phyloP scores from a whole-genome alignment of 2,113 vertebrate species.

The Rousettus leschenaultii region DNA sequence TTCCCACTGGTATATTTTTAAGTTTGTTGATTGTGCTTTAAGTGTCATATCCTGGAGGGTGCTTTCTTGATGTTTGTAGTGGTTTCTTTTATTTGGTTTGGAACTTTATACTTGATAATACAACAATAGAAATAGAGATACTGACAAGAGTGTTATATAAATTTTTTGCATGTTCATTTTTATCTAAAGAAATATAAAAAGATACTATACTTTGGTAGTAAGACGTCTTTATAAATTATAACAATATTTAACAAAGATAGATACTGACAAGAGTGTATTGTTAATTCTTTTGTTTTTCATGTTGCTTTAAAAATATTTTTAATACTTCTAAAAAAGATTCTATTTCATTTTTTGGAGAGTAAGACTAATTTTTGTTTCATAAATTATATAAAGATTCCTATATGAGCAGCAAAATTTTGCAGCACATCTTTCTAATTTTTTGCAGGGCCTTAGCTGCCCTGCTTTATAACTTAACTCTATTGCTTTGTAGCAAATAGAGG shows the following conservation, averaged over 20 bases:
- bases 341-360: background rate
- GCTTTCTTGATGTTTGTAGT: background rate
- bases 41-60: no score
- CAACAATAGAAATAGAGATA: background rate
- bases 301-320: background rate
- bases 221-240: background rate
- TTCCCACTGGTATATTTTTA: background rate
- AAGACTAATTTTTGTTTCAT: background rate
- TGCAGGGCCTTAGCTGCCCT: background rate
- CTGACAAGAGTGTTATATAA: background rate
- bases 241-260: background rate
- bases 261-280: background rate
- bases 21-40: background rate
- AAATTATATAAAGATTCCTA: background rate
- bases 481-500: background rate
- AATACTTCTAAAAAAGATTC: background rate
- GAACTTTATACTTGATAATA: background rate
- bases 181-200: background rate
- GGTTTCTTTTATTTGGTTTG: background rate
- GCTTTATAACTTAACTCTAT: background rate
- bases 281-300: background rate
- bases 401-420: background rate
- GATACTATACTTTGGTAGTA: background rate
- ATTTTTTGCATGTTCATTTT: background rate
- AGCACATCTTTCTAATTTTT: background rate